Evolutionary conservation across 2,888 invertebrate genomes (phyloP), one percentile per base, ranked within the genome.

Genomic region (Parapristionchus giblindavisi): DNA sequence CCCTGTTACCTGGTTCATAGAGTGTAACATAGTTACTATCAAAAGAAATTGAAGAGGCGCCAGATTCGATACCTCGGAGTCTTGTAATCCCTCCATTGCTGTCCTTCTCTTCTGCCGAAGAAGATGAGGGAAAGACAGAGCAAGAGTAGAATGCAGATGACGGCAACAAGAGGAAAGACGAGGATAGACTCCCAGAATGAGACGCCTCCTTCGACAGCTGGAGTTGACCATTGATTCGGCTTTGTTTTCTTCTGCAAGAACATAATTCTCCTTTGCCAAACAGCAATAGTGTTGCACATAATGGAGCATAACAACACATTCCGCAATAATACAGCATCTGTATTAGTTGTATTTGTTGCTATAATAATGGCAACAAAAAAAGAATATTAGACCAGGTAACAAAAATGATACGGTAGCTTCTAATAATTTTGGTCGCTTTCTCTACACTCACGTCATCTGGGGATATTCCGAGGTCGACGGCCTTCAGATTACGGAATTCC

Each of bases 31-130:
- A n/a, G 56, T 56, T 24, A 8, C 27, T 56, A 21, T 24, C 8
- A 56, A 21, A 56, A 8, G 8, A 27, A 21, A 56, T 21, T 8
- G 21, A n/a, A 63, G 14, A 24, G 34, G 54, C 36, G 78, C 43
- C n/a, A n/a, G n/a, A n/a, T n/a, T n/a, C n/a, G n/a, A n/a, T 75
- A 87, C 88, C 83, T 83, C 61, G 88, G 86, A 8, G 88, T 88
- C 78, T 88, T 88, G 78, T 87, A 86, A 68, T 88, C 88, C 60
- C 88, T 77, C 85, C 87, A 88, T 60, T 87, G 84, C 75, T 88
- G 88, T 34, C 88, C 88, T 79, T 88, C 88, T 54, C 88, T 79
- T 40, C 83, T 78, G 17, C 88, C 88, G 77, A 88, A 88, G 78
- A 88, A 88, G 52, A 88, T 87, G 60, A 80, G 76, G 77, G 82